Evolutionary conservation across 1,140 invertebrate species (phyloP), one percentile per base, ranked within the genome.

Genomic region (Alviniconcha marisindica): DNA sequence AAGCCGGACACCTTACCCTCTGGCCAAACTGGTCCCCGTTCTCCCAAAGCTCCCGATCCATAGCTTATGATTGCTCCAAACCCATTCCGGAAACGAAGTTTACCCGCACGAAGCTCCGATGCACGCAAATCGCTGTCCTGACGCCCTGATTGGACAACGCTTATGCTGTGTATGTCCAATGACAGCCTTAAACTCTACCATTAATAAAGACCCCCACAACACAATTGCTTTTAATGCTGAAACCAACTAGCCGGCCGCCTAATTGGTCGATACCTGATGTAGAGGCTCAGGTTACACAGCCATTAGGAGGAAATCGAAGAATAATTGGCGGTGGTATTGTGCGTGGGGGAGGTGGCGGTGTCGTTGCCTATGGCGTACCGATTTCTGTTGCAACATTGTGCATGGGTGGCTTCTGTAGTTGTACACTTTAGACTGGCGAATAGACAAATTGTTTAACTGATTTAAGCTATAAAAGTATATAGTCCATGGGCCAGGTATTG

Each of bases 211-310:
- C 33, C 33, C 24, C 36, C 31, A 71, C 24, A 33, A 71, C 33
- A 33, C 69, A 36, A 71, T 38, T 40, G 69, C 69, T 40, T 38
- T 71, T 40, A 40, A 71, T 28, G 38, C 10, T 18, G 2, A 18
- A 14, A 21, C 18, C 69, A 40, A 18, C 69, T 48, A 40, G 5
- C 36, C 7, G 33, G 3, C 2, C 36, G 36, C 40, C 36, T 71
- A 71, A 71, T 71, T 71, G 69, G 69, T 71, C 69, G 69, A 71
- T 71, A 33, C 36, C 18, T 71, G 69, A 38, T 71, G 69, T 36
- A 21, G 69, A 71, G 69, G 69, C 69, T 71, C 69, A 40, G 24
- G 69, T 71, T 71, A 71, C 69, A 12, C 18, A 40, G 69, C 69
- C 69, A 71, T 71, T 71, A 71, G 24, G 33, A 40, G 69, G 40